Conservation (phyloP, 1,140 invertebrate species). For the Colletes latitarsis region DNA sequence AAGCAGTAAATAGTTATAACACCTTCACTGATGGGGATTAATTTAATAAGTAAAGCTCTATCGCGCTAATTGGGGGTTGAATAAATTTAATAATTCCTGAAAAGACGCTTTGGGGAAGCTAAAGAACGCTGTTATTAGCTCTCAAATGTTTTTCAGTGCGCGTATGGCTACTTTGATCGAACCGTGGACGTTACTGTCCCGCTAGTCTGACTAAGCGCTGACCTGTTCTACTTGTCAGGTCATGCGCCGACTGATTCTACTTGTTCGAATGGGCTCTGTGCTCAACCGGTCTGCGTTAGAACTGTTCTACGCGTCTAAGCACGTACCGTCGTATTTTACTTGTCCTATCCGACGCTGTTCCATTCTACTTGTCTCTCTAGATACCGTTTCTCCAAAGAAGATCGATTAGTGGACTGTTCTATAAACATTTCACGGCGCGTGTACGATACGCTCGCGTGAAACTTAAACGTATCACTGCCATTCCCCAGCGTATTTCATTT, state of each 20-base stretch:
- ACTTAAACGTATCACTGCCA: no score
- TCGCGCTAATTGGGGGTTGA: no score
- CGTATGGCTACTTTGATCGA: conserved; percentile 6
- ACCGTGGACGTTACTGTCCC: neutral
- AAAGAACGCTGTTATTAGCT: no score
- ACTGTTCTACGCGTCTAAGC: neutral
- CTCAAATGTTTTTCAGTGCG: neutral
- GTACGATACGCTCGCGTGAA: no score
- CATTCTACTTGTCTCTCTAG: neutral
- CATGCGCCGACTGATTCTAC: neutral
- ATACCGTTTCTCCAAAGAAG: neutral
- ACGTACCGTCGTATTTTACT: neutral
- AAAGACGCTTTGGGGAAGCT: no score
- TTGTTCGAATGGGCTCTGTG: neutral
- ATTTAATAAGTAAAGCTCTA: no score
- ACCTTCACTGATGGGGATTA: no score
- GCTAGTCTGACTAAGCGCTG: neutral
- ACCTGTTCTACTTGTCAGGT: neutral
- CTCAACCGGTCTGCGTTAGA: neutral
- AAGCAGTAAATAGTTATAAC: no score
- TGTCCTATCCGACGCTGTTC: neutral
- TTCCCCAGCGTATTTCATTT: no score
- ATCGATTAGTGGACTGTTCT: neutral
- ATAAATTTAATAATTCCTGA: no score
- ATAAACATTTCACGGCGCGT: neutral